Evolutionary conservation across 2,888 invertebrate genomes (phyloP).

Genomic region (Oxytorus armatus): DNA sequence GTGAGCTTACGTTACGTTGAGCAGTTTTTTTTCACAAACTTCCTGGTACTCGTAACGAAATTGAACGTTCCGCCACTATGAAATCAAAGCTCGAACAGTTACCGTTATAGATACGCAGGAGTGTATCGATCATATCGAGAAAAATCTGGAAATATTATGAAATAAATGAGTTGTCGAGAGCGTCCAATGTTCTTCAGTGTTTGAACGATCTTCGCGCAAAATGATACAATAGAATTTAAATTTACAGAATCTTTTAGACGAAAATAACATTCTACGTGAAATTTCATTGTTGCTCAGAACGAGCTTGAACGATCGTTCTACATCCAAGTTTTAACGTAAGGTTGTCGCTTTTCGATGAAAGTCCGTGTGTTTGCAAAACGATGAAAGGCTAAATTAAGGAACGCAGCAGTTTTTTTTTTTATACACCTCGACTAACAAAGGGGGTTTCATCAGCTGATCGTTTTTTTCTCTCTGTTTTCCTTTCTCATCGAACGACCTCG

Average conservation of each 20-base stretch:
- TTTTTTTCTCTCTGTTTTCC: slow-evolving; percentile 6
- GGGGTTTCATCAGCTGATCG: slow-evolving; percentile 44
- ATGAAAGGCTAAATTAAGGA: too few relatives aligned
- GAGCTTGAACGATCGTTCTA: slow-evolving; percentile 6
- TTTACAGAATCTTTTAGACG: background rate
- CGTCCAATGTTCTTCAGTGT: background rate
- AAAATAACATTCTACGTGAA: background rate
- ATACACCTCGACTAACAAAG: slow-evolving; percentile 35
- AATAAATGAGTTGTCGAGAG: too few relatives aligned
- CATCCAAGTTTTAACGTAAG: too few relatives aligned
- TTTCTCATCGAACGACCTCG: background rate
- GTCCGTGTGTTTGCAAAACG: background rate
- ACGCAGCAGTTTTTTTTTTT: slow-evolving; percentile 1
- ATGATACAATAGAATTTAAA: slow-evolving; percentile 6
- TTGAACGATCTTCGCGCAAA: background rate
- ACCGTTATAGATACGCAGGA: too few relatives aligned
- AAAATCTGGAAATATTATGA: too few relatives aligned
- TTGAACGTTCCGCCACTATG: too few relatives aligned
- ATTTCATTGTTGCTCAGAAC: background rate
- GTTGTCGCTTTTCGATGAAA: background rate
- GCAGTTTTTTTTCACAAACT: too few relatives aligned
- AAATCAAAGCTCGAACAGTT: too few relatives aligned
- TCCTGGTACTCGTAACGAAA: background rate
- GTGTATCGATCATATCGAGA: too few relatives aligned
- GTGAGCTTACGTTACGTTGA: background rate